Evolutionary conservation across 1,140 invertebrate genomes (phyloP), one percentile per base, ranked within the genome.

Genomic region (Neodiprion fabricii): DNA sequence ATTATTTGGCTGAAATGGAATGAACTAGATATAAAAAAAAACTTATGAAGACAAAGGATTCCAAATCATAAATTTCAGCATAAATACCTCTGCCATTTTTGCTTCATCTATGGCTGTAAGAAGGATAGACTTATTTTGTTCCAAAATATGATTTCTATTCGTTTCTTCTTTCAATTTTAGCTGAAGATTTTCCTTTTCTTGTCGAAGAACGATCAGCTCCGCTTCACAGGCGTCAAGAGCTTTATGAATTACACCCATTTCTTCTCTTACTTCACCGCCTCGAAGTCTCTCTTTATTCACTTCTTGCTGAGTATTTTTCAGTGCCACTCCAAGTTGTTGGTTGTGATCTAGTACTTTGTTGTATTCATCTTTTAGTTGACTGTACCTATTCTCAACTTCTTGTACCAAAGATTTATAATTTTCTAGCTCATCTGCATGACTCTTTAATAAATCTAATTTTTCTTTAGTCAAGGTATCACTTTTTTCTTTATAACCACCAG

Each of bases 401-500:
- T 86, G 81, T 1, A 88, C 81, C 1, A 87, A 73, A 1, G 78
- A 83, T 74, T 88, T 87, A 66, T 85, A 86, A 73, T 80, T 85
- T 72, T 88, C 83, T 48, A 88, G 80, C 80, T 89, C 87, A 73
- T 86, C 83, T 1, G 82, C 82, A 71, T 89, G 85, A 74, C 2
- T 70, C 66, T 85, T 82, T 10, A 88, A 65, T 9, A 87, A 14
- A 7, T 89, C 88, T 40, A 91, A 76, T 77, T 90, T 91, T 68
- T 89, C 89, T 77, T 89, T 90, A 5, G 90, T 80, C n/a, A 89
- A 75, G 72, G 78, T 80, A 77, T 92, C 92, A 74, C 87, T 90
- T 85, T 94, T 93, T 71, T 92, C 91, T 87, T 94, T 92, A 80
- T 91, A 93, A 12, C 91, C 91, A 49, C 92, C 91, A 7, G 92